phyloP scores from a whole-genome alignment of 1,140 invertebrate species.

The Cydia fagiglandana region DNA sequence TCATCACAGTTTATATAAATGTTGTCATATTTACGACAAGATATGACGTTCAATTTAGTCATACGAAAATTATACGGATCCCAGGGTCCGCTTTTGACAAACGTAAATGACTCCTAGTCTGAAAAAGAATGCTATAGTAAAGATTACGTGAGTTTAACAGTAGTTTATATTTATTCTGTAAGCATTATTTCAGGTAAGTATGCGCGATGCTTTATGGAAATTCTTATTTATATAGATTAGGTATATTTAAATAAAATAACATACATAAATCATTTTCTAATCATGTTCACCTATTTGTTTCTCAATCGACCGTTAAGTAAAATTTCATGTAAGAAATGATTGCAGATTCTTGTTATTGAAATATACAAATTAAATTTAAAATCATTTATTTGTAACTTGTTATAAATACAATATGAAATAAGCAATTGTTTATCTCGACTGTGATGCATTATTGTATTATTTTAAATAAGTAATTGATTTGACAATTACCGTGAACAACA shows the following conservation, averaged over 20 bases:
- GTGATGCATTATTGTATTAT: neutral
- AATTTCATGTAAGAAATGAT: slow-evolving; percentile 5
- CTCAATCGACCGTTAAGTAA: neutral
- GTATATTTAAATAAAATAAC: slow-evolving; percentile 5
- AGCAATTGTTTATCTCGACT: neutral
- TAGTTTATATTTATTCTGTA: no score
- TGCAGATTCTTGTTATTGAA: slow-evolving; percentile 18
- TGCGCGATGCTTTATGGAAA: neutral
- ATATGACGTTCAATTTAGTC: no score
- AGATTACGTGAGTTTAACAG: no score
- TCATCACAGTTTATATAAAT: no score
- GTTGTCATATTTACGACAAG: no score
- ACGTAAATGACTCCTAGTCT: no score
- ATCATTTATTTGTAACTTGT: slow-evolving; percentile 7
- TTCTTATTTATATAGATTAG: neutral
- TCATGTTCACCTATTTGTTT: slow-evolving; percentile 2
- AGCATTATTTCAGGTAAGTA: neutral
- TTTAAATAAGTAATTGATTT: neutral
- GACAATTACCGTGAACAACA: no score
- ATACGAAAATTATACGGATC: no score
- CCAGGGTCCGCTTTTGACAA: no score
- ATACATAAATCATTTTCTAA: slow-evolving; percentile 15
- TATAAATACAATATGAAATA: slow-evolving; percentile 3
- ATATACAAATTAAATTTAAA: slow-evolving; percentile 1
- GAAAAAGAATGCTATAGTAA: no score